Evolutionary conservation across 2,797 vertebrate genomes (phyloP).

Genomic region (Lophura swinhoii): DNA sequence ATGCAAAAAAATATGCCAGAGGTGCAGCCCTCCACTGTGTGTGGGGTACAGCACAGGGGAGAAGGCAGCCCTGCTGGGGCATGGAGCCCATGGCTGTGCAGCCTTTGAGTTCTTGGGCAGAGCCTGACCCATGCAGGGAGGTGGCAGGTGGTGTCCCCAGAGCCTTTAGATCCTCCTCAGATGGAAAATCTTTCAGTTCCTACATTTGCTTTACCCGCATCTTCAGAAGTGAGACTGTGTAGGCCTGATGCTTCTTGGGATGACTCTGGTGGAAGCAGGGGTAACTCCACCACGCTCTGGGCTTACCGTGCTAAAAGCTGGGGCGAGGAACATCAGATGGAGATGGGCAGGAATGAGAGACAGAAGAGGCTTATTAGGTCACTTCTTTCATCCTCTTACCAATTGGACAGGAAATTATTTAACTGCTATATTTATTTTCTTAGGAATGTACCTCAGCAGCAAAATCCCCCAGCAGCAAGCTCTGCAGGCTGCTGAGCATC

Average conservation of each 20-base stretch:
- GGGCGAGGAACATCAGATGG: background rate
- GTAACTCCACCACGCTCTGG: background rate
- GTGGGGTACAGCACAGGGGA: accelerated
- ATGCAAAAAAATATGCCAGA: background rate
- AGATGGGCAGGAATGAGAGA: constrained; percentile 23
- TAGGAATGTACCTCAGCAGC: constrained; percentile 57
- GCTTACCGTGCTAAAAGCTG: background rate
- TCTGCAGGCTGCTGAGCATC: background rate
- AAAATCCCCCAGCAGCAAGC: constrained; percentile 28
- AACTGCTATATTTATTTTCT: constrained; percentile 73
- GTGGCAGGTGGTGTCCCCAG: background rate
- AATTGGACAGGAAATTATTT: constrained; percentile 71
- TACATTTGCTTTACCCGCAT: background rate
- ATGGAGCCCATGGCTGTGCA: background rate
- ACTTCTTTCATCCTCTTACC: constrained; percentile 48
- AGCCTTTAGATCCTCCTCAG: too few relatives aligned
- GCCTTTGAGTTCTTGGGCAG: background rate
- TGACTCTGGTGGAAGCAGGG: background rate
- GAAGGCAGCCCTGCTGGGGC: too few relatives aligned
- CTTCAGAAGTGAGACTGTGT: background rate
- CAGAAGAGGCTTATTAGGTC: constrained; percentile 59
- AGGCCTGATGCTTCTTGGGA: background rate
- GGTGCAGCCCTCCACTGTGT: background rate
- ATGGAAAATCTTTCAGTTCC: background rate
- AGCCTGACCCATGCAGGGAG: background rate